Evolutionary conservation across 2,888 invertebrate species (phyloP).

Genomic region (Ellobium chinense): DNA sequence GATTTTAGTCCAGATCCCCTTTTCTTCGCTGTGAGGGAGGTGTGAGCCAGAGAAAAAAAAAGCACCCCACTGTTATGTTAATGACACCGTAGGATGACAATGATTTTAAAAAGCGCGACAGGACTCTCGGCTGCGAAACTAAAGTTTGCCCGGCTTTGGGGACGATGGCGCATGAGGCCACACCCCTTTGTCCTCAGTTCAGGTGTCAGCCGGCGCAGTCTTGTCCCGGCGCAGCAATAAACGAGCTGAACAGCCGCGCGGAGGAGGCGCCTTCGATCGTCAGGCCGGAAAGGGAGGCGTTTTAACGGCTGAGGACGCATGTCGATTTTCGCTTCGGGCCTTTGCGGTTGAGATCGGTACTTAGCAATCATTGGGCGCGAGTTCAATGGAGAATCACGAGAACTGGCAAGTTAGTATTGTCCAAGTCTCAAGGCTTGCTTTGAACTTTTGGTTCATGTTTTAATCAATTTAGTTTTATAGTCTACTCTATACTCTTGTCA

Average conservation of each 20-base stretch:
- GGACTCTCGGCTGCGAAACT: too few species aligned
- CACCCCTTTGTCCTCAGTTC: neutral
- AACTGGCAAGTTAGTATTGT: too few species aligned
- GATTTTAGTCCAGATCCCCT: conserved; percentile 2
- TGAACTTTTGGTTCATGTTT: too few species aligned
- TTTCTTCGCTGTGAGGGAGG: neutral
- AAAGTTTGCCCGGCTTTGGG: too few species aligned
- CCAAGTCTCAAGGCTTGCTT: too few species aligned
- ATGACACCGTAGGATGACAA: neutral
- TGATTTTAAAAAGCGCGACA: neutral
- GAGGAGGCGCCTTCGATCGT: neutral
- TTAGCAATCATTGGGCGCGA: conserved; percentile 7
- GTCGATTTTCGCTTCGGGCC: conserved; percentile 9
- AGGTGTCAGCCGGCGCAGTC: neutral
- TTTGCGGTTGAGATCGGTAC: neutral
- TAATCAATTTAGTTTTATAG: too few species aligned
- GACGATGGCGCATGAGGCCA: neutral
- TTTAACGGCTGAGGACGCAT: neutral
- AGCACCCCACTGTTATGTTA: conserved; percentile 11
- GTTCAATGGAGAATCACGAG: too few species aligned
- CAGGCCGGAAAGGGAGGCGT: neutral
- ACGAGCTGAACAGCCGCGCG: neutral
- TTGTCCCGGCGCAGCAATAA: neutral
- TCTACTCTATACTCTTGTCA: too few species aligned
- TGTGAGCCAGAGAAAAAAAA: conserved; percentile 1